These are phyloP conservation scores for Scaptomyza hsui DNA, from an alignment of 1,140 invertebrate species.

Conservation along the genomic window DNA sequence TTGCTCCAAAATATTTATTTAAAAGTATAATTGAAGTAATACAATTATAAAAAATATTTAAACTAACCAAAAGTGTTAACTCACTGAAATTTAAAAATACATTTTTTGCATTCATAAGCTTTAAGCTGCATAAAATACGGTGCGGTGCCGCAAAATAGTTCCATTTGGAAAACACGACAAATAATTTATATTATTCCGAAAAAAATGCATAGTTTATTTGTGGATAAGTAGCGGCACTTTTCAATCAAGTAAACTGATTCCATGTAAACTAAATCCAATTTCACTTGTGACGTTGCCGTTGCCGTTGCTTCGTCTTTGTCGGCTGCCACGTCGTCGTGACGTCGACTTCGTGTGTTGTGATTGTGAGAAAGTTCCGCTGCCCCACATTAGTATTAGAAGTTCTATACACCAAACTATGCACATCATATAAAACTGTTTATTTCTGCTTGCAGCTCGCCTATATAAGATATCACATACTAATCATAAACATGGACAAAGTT, in stretches of 20 bases:
- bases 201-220: neutral
- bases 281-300: slow-evolving; percentile 57
- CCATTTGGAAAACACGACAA: neutral
- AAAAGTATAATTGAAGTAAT: neutral
- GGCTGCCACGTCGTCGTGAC: slow-evolving; percentile 43
- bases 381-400: neutral
- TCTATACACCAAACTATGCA: neutral
- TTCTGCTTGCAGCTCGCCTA: slow-evolving; percentile 13
- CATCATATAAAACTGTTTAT: slow-evolving; percentile 4
- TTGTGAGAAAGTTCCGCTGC: slow-evolving; percentile 49
- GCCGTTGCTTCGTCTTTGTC: slow-evolving; percentile 50
- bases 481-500: slow-evolving; percentile 96
- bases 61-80: neutral
- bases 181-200: neutral
- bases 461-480: slow-evolving; percentile 5
- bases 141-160: neutral
- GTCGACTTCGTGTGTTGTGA: slow-evolving; percentile 19
- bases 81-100: neutral
- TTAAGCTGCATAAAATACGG: neutral
- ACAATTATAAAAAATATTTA: neutral
- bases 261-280: slow-evolving; percentile 16
- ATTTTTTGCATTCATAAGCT: too few species aligned
- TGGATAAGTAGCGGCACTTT: neutral
- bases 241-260: neutral
- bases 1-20: slow-evolving; percentile 12